A percentile compares a stretch with the other conserved stretches of the same genome.
Evolutionary conservation across 2,113 vertebrate species (phyloP).

Genomic region (Poeciliopsis occidentalis): DNA sequence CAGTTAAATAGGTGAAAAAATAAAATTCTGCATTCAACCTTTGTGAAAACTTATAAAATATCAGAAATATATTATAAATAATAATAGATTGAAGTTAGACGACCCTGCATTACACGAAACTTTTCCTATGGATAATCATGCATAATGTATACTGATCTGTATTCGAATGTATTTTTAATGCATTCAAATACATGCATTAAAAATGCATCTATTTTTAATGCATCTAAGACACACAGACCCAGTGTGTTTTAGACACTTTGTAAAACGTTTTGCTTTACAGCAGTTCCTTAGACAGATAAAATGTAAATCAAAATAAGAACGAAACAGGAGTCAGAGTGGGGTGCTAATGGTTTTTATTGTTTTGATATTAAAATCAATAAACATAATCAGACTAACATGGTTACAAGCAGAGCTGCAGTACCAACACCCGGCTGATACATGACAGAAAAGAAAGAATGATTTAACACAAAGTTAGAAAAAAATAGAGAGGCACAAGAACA

Average conservation of each 20-base stretch:
- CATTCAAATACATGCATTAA: no score
- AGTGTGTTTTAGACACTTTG: not conserved
- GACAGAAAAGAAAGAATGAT: slow-evolving; percentile 70
- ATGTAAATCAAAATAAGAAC: not conserved
- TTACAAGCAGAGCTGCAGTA: slow-evolving; percentile 84
- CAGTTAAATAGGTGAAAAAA: no score
- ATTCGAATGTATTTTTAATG: no score
- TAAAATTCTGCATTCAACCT: no score
- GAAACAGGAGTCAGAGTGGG: slow-evolving; percentile 38
- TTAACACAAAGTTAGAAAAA: slow-evolving; percentile 50
- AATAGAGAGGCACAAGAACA: slow-evolving; percentile 71
- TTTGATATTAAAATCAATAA: slow-evolving; percentile 85
- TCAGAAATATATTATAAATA: no score
- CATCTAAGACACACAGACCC: no score
- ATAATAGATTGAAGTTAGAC: no score
- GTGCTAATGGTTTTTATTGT: slow-evolving; percentile 84
- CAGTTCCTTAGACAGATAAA: not conserved
- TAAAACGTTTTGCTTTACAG: not conserved
- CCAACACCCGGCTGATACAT: slow-evolving; percentile 82
- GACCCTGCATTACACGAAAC: no score
- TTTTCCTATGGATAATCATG: no score
- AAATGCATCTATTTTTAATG: no score
- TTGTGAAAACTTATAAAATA: no score
- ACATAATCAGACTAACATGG: slow-evolving; percentile 83
- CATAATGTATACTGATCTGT: no score